Conservation (phyloP, 2,113 vertebrate genomes). For the Zapornia atra region DNA sequence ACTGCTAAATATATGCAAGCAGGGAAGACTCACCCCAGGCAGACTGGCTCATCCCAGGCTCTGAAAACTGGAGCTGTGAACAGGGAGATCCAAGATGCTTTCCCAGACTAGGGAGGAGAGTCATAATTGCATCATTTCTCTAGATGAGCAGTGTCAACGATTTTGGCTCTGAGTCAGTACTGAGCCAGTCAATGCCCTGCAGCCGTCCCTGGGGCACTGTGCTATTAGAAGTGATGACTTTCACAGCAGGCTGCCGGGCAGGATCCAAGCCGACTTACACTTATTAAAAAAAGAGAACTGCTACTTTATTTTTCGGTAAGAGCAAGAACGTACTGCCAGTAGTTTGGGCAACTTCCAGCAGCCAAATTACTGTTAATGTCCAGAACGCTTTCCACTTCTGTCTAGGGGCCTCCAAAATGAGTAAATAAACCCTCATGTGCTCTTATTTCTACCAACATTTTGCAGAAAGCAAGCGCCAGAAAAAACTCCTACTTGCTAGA, state of each 20-base stretch:
- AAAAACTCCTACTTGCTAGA: not conserved
- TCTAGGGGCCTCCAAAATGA: not conserved
- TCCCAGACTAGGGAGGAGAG: not conserved
- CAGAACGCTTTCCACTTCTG: not conserved
- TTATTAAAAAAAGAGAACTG: not conserved
- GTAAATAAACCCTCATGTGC: not conserved
- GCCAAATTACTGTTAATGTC: conserved; percentile 39
- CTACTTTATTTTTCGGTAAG: conserved; percentile 24
- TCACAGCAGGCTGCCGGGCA: not conserved
- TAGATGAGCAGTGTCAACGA: not conserved
- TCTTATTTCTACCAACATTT: not conserved
- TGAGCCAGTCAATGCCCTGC: not conserved
- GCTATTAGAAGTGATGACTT: conserved; percentile 32
- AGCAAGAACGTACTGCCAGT: not conserved
- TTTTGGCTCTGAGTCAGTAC: conserved; percentile 8
- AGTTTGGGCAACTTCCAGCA: conserved; percentile 49
- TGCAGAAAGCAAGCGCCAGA: not conserved
- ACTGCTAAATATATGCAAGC: accelerated
- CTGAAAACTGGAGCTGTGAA: not conserved
- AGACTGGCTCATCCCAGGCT: not conserved
- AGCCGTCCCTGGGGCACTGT: not conserved
- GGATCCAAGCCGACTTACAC: not conserved
- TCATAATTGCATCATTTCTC: conserved; percentile 7
- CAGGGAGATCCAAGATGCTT: not conserved
- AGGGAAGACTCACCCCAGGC: not conserved